These are phyloP conservation scores for Calosoma granatense DNA, from an alignment of 1,140 invertebrate genomes.

Conservation along the genomic window DNA sequence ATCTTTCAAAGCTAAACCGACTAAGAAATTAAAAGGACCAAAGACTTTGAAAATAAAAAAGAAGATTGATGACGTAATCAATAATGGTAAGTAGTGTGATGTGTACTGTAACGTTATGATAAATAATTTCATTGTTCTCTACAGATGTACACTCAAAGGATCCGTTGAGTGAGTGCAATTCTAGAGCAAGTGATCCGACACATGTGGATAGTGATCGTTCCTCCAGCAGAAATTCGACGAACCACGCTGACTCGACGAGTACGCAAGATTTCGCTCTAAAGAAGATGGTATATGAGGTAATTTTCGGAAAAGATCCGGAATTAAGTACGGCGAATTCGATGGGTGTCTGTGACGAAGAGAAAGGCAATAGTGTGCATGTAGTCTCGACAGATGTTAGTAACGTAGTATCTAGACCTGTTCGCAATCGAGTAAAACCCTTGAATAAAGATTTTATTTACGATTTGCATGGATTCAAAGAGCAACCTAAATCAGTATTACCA, in stretches of 20 bases:
- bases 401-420: conserved; percentile 38
- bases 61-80: background rate
- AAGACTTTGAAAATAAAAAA: background rate
- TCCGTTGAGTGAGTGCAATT: background rate
- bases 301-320: conserved; percentile 10
- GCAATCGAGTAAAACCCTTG: conserved; percentile 50
- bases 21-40: background rate
- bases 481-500: background rate
- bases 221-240: background rate
- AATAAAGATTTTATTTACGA: conserved; percentile 61
- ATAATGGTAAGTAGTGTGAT: background rate
- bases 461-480: conserved; percentile 28
- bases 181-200: background rate
- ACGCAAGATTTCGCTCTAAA: conserved; percentile 2
- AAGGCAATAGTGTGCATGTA: background rate
- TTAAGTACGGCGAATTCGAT: background rate
- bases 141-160: background rate
- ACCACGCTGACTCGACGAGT: background rate
- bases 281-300: conserved; percentile 8
- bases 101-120: background rate
- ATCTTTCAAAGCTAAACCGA: background rate
- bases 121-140: background rate
- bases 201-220: background rate
- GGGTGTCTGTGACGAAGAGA: background rate
- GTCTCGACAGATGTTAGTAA: background rate